Conservation (phyloP, 2,113 vertebrate genomes). For the Gila orcuttii region DNA sequence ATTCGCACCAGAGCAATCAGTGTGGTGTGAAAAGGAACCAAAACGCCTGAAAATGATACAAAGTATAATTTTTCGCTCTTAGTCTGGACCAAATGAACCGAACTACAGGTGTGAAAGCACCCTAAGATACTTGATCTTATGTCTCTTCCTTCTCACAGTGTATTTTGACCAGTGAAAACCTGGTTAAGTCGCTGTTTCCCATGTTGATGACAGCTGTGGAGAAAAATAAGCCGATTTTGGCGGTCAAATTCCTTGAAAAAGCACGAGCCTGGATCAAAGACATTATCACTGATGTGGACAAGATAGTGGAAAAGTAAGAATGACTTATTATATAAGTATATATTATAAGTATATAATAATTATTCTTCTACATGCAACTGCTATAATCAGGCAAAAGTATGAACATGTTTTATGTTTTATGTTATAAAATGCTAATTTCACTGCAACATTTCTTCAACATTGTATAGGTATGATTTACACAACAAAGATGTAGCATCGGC, state of each 20-base stretch:
- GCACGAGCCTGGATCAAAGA: slow-evolving; percentile 32
- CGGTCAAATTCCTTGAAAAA: neutral
- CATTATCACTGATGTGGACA: slow-evolving; percentile 23
- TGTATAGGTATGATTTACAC: slow-evolving; percentile 3
- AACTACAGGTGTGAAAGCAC: too few species aligned
- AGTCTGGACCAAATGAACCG: too few species aligned
- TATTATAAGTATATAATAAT: too few species aligned
- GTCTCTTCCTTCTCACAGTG: neutral
- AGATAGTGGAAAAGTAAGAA: slow-evolving; percentile 15
- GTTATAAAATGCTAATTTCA: neutral
- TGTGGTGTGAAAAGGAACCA: too few species aligned
- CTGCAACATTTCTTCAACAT: neutral
- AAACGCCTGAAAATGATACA: too few species aligned
- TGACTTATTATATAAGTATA: too few species aligned
- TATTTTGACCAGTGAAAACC: slow-evolving; percentile 24
- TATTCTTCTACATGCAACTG: neutral
- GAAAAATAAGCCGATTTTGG: neutral
- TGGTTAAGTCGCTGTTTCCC: slow-evolving; percentile 32
- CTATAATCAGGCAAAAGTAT: neutral
- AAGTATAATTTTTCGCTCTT: too few species aligned
- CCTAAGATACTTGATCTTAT: neutral
- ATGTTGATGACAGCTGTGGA: slow-evolving; percentile 14
- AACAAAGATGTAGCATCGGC: neutral
- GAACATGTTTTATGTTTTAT: neutral
- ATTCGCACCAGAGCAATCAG: too few species aligned